Percentiles rank a stretch among this genome's conserved stretches.
Conservation (phyloP, 2,888 invertebrate species). For the Osedax fenrisi region DNA sequence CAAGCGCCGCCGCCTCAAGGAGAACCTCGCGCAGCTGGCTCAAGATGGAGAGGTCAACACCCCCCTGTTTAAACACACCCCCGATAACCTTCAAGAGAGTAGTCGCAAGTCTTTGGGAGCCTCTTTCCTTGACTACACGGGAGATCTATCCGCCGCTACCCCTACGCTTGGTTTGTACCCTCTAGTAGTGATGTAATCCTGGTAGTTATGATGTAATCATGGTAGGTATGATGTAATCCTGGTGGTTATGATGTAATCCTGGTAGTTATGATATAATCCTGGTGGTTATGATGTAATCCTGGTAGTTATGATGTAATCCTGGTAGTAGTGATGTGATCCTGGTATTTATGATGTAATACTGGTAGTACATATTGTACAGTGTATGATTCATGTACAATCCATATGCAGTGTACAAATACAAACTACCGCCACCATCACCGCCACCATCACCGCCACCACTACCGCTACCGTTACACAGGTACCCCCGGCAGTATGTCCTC, state of each 20-base stretch:
- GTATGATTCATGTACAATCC: too few relatives aligned
- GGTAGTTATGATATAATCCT: too few relatives aligned
- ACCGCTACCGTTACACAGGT: constrained; percentile 22
- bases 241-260: too few relatives aligned
- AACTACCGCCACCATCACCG: constrained; percentile 15
- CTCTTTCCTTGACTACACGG: constrained; percentile 76
- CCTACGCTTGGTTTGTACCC: constrained; percentile 28
- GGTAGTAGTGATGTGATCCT: too few relatives aligned
- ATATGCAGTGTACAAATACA: too few relatives aligned
- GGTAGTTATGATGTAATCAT: too few relatives aligned
- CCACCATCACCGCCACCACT: constrained; percentile 18
- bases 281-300: too few relatives aligned
- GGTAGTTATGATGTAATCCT: too few relatives aligned
- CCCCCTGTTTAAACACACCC: constrained; percentile 44
- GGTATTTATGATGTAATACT: too few relatives aligned
- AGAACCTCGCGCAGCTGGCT: constrained; percentile 57
- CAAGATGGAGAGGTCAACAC: constrained; percentile 43
- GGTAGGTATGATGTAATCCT: too few relatives aligned
- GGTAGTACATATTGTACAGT: too few relatives aligned
- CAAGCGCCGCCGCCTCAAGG: constrained; percentile 59
- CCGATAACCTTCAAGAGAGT: constrained; percentile 60
- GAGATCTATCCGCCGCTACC: constrained; percentile 44
- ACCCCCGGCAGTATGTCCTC: not conserved
- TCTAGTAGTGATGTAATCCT: too few relatives aligned
- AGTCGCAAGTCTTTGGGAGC: constrained; percentile 72